Evolutionary conservation across 2,888 invertebrate genomes (phyloP).

Genomic region (Galerucella pusilla): DNA sequence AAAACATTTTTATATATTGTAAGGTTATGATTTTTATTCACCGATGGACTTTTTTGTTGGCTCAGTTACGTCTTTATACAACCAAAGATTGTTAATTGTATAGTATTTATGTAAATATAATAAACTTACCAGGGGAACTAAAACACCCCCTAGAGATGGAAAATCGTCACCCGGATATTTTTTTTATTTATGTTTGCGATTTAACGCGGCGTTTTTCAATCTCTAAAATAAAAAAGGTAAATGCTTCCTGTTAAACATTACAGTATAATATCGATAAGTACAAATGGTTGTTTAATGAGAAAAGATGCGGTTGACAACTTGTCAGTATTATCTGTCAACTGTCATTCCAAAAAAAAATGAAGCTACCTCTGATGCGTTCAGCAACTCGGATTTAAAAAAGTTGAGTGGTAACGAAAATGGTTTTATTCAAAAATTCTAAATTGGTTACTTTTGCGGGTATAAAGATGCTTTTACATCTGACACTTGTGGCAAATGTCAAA

Average conservation of each 20-base stretch:
- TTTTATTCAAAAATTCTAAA: background rate
- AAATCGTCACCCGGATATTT: conserved; percentile 21
- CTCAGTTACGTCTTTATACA: conserved; percentile 46
- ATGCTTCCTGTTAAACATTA: conserved; percentile 63
- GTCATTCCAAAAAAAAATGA: conserved; percentile 55
- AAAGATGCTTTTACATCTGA: no score
- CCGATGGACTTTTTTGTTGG: conserved; percentile 46
- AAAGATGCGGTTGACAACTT: conserved; percentile 57
- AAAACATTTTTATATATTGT: background rate
- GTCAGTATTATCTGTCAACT: conserved; percentile 55
- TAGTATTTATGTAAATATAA: conserved; percentile 63
- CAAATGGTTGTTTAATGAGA: conserved; percentile 54
- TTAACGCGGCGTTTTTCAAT: conserved; percentile 25
- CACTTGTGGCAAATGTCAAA: no score
- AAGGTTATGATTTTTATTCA: conserved; percentile 19
- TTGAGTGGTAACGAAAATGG: conserved; percentile 1
- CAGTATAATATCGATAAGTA: conserved; percentile 63
- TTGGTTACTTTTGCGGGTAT: no score
- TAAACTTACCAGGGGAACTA: conserved; percentile 46
- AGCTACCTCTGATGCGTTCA: conserved; percentile 56
- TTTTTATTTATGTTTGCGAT: conserved; percentile 8
- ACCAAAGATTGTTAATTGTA: conserved; percentile 60
- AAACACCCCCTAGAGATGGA: conserved; percentile 40
- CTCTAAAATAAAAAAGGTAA: conserved; percentile 52
- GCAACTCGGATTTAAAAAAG: conserved; percentile 19